phyloP scores from a whole-genome alignment of 2,797 vertebrate genomes.

The Lutjanus argentimaculatus region DNA sequence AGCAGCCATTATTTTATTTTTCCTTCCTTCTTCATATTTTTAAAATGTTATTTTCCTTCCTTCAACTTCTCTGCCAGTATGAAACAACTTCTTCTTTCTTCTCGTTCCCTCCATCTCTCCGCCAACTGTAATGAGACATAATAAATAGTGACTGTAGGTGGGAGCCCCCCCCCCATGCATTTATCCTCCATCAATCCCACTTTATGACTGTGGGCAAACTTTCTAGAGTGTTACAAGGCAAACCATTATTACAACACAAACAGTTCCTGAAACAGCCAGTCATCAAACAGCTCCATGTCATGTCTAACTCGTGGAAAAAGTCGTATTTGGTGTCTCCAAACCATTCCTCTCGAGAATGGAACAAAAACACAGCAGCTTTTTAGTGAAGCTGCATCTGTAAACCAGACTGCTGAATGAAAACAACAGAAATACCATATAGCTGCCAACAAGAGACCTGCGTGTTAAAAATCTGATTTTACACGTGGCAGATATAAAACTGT shows the following conservation, averaged over 20 bases:
- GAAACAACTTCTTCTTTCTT: neutral
- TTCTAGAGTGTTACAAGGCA: neutral
- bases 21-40: neutral
- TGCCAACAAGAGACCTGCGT: constrained; percentile 1
- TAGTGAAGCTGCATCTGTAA: constrained; percentile 1
- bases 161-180: neutral
- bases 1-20: neutral
- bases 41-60: too few relatives aligned
- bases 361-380: neutral
- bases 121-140: constrained; percentile 28
- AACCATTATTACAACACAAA: constrained; percentile 17
- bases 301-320: neutral
- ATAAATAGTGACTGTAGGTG: neutral
- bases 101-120: neutral
- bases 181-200: constrained; percentile 11
- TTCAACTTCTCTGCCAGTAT: neutral
- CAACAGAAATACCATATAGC: neutral
- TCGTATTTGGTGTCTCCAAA: neutral
- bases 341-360: neutral
- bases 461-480: neutral
- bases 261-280: neutral
- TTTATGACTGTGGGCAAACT: constrained; percentile 11
- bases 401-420: neutral
- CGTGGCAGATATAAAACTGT: neutral
- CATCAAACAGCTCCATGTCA: neutral